Percentiles rank a stretch among this genome's conserved stretches.
phyloP scores from a whole-genome alignment of 2,797 vertebrate species.

The Parauchenoglanis punctatus region DNA sequence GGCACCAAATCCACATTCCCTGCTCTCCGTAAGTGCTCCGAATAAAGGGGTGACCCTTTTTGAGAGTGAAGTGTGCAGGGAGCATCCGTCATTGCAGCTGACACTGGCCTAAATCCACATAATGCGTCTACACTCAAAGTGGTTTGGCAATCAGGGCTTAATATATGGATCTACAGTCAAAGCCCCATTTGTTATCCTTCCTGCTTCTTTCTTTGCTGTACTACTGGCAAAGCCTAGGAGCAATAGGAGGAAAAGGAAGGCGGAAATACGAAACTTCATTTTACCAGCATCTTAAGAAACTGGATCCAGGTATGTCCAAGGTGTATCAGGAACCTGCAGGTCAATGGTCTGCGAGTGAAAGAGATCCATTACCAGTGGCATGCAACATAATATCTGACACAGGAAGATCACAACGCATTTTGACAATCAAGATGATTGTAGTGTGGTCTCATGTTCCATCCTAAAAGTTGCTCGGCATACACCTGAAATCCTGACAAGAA shows the following conservation, averaged over 20 bases:
- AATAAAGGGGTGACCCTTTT: slow-evolving; percentile 57
- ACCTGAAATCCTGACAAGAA: slow-evolving; percentile 29
- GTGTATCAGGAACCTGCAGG: slow-evolving; percentile 58
- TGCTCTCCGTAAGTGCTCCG: slow-evolving; percentile 16
- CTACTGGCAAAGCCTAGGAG: neutral
- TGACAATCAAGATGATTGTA: slow-evolving; percentile 54
- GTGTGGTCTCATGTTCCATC: slow-evolving; percentile 36
- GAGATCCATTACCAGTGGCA: slow-evolving; percentile 55
- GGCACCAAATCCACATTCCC: slow-evolving; percentile 6
- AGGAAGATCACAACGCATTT: slow-evolving; percentile 52
- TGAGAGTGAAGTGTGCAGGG: slow-evolving; percentile 47
- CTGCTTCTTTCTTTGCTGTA: neutral
- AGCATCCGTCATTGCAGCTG: slow-evolving; percentile 50
- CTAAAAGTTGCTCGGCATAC: neutral
- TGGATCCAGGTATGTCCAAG: slow-evolving; percentile 53
- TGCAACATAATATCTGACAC: slow-evolving; percentile 59
- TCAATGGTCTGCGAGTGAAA: slow-evolving; percentile 57
- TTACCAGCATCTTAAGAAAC: slow-evolving; percentile 61
- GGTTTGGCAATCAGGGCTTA: slow-evolving; percentile 6
- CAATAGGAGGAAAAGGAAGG: slow-evolving; percentile 35
- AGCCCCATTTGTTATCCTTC: neutral
- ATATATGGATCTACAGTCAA: slow-evolving; percentile 14
- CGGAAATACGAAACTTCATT: slow-evolving; percentile 47
- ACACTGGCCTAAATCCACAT: slow-evolving; percentile 54
- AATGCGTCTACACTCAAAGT: slow-evolving; percentile 34